Base-by-base conservation (phyloP, 2,113 vertebrate species). In the Arvicanthis niloticus region DNA sequence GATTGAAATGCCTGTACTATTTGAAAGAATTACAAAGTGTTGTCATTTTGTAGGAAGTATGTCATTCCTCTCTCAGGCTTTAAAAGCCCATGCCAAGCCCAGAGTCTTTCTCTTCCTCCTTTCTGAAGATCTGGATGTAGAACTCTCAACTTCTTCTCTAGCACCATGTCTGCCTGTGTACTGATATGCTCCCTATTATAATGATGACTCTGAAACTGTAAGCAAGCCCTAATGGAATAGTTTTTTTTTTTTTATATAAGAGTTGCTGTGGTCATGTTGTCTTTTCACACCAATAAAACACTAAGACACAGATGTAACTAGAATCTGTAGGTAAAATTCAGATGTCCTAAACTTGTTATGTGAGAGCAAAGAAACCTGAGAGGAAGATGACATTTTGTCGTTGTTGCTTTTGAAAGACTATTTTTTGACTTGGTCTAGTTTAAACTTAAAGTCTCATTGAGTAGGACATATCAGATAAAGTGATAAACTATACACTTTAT, bases 391-490 rank as follows among this genome's bases (percentile, higher is more conserved):
- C 51, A 88, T 29, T 3, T 97, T 98, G 95, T 93, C 92, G n/a
- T 53, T 62, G 11, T 82, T 92, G 26, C 95, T 96, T 97, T 91
- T 97, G 96, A 98, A 88, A 97, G 89, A 97, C 90, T 94, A 97
- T 97, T 96, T 62, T 98, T 97, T 98, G 96, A 97, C 94, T 98
- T 62, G 67, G 3, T 96, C 34, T 94, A 77, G 87, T 97, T 97
- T 96, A 97, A 98, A 98, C 96, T 96, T 97, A 97, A 96, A 96
- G 96, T 73, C 65, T 92, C 87, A 96, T 75, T 75, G 97, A 68
- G 42, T 22, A 90, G 45, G 73, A 60, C 76, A 65, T 75, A 92
- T 84, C 88, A 91, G 88, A 97, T 97, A 97, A 98, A 98, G 45
- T 96, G 88, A 86, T 87, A 89, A 97, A 96, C 51, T 96, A 96